Conservation (phyloP, 1,140 invertebrate genomes). For the Latrodectus geometricus region DNA sequence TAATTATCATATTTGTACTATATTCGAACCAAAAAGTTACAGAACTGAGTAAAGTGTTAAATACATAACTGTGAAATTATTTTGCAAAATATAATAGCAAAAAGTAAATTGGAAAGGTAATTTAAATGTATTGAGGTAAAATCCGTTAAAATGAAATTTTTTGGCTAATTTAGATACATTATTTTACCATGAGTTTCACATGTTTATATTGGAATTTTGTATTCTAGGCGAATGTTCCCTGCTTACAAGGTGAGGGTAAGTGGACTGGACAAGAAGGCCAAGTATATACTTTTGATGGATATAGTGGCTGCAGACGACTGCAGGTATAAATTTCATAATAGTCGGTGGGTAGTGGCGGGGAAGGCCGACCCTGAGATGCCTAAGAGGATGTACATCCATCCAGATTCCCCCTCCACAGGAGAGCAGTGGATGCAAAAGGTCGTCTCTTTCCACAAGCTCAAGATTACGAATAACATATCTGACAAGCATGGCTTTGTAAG, state of each 20-base stretch:
- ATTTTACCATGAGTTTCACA: not conserved
- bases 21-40: no score
- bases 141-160: not conserved
- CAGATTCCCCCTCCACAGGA: constrained; percentile 96
- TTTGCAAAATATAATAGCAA: not conserved
- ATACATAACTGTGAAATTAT: not conserved
- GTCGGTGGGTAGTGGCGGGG: constrained; percentile 81
- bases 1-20: no score
- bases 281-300: constrained; percentile 94
- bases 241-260: constrained; percentile 97
- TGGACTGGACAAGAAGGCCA: constrained; percentile 95
- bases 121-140: not conserved
- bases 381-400: constrained; percentile 99
- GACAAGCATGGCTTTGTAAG: constrained; percentile 99
- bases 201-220: constrained; percentile 62
- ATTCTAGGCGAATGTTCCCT: constrained; percentile 95
- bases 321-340: constrained; percentile 70
- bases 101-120: no score
- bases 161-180: not conserved
- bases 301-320: constrained; percentile 71
- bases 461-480: constrained; percentile 99
- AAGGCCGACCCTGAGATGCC: constrained; percentile 98
- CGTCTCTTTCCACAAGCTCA: constrained; percentile 98
- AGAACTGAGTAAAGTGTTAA: not conserved
- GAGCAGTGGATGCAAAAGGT: constrained; percentile 99